Evolutionary conservation across 1,140 invertebrate genomes (phyloP).

Genomic region (Heliconius himera): DNA sequence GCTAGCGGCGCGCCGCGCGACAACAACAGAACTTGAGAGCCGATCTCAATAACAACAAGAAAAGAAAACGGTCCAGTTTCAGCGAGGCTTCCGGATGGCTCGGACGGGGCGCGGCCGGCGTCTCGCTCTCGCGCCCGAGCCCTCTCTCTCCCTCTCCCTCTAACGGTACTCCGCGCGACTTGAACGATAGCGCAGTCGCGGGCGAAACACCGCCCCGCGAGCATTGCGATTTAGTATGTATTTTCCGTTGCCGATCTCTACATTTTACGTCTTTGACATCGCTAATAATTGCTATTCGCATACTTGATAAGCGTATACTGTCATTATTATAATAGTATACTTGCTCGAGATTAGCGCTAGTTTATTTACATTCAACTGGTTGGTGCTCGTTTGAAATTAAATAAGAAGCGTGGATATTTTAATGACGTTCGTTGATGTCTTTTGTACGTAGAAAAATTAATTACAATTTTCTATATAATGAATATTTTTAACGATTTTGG

Average conservation of each 20-base stretch:
- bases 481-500: neutral
- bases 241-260: conserved; percentile 43
- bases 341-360: neutral
- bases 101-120: conserved; percentile 53
- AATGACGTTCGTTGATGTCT: conserved; percentile 53
- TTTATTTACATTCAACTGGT: conserved; percentile 1
- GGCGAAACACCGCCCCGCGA: conserved; percentile 61
- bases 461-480: neutral
- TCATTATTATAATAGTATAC: conserved; percentile 22
- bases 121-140: conserved; percentile 58
- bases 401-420: neutral
- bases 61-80: conserved; percentile 82
- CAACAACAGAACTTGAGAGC: conserved; percentile 79
- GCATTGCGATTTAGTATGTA: conserved; percentile 24
- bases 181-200: conserved; percentile 78
- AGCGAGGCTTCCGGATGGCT: conserved; percentile 67
- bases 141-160: conserved; percentile 65
- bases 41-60: conserved; percentile 81
- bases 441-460: conserved; percentile 36
- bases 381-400: neutral
- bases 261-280: conserved; percentile 50
- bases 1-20: conserved; percentile 74
- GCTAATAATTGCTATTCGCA: conserved; percentile 28
- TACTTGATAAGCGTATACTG: conserved; percentile 30
- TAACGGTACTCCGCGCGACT: conserved; percentile 66